phyloP scores from a whole-genome alignment of 2,113 vertebrate genomes.

The Sander vitreus region DNA sequence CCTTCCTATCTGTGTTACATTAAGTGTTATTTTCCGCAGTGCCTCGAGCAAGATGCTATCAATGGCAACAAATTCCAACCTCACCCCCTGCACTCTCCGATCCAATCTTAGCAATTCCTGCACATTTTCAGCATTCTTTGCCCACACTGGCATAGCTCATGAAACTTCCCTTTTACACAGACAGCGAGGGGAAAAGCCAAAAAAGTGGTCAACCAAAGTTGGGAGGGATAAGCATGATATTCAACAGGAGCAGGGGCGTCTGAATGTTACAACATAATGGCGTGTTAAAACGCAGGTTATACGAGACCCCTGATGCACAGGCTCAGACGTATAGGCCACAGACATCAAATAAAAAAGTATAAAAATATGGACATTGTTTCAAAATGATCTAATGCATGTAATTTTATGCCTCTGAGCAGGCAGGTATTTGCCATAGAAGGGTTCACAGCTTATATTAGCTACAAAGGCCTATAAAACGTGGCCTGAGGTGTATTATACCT shows the following conservation, averaged over 20 bases:
- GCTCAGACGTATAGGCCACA: conserved; percentile 67
- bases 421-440: conserved; percentile 64
- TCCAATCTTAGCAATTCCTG: conserved; percentile 52
- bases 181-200: conserved; percentile 45
- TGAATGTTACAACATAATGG: conserved; percentile 52
- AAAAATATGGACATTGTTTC: conserved; percentile 70
- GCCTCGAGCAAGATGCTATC: conserved; percentile 43
- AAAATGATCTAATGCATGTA: conserved; percentile 65
- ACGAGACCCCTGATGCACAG: conserved; percentile 45
- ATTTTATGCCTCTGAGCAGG: conserved; percentile 48
- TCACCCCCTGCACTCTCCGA: conserved; percentile 44
- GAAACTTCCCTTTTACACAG: conserved; percentile 53
- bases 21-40: conserved; percentile 15
- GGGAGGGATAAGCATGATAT: conserved; percentile 33
- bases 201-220: conserved; percentile 38
- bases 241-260: conserved; percentile 48
- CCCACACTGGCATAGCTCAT: conserved; percentile 56
- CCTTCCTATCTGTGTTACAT: conserved; percentile 15
- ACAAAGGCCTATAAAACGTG: conserved; percentile 54
- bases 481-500: conserved; percentile 40
- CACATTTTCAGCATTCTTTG: conserved; percentile 67
- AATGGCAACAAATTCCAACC: conserved; percentile 54
- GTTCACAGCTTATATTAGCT: conserved; percentile 61
- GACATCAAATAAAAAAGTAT: conserved; percentile 63
- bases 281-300: conserved; percentile 56